phyloP scores from a whole-genome alignment of 2,797 vertebrate species.

The Rhodeus uyekii region DNA sequence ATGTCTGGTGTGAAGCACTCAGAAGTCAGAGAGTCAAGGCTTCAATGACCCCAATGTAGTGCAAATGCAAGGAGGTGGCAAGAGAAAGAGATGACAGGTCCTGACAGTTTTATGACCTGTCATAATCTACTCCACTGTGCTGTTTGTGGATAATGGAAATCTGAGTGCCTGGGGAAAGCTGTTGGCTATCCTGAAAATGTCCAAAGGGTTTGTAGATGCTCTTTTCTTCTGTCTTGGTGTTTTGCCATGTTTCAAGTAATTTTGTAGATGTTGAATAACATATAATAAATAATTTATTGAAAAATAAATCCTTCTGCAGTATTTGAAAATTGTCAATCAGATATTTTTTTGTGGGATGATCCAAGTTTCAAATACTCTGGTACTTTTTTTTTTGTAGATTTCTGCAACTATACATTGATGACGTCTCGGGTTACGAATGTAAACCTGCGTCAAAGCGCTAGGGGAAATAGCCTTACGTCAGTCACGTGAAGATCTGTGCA shows the following conservation, averaged over 20 bases:
- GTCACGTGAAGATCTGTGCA: no score
- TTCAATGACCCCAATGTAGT: constrained; percentile 48
- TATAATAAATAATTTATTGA: constrained; percentile 6
- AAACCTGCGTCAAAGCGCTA: no score
- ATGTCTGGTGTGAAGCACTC: constrained; percentile 27
- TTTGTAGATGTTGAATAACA: neutral
- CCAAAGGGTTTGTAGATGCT: constrained; percentile 36
- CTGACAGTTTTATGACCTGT: constrained; percentile 59
- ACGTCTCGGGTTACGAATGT: no score
- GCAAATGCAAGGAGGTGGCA: constrained; percentile 40
- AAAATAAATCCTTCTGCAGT: neutral
- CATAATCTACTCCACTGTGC: constrained; percentile 51
- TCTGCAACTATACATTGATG: neutral
- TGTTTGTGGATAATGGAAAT: constrained; percentile 50
- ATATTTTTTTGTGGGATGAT: neutral
- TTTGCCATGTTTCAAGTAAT: neutral
- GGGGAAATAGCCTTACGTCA: no score
- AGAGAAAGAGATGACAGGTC: constrained; percentile 47
- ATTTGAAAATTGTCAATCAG: neutral
- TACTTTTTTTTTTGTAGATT: neutral
- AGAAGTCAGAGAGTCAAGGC: constrained; percentile 20
- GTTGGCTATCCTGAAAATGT: constrained; percentile 48
- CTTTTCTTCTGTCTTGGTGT: constrained; percentile 8
- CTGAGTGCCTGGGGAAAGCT: constrained; percentile 42
- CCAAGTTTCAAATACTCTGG: neutral